Evolutionary conservation across 1,140 invertebrate genomes (phyloP).

Genomic region (Ceratoteleas bidentatus): DNA sequence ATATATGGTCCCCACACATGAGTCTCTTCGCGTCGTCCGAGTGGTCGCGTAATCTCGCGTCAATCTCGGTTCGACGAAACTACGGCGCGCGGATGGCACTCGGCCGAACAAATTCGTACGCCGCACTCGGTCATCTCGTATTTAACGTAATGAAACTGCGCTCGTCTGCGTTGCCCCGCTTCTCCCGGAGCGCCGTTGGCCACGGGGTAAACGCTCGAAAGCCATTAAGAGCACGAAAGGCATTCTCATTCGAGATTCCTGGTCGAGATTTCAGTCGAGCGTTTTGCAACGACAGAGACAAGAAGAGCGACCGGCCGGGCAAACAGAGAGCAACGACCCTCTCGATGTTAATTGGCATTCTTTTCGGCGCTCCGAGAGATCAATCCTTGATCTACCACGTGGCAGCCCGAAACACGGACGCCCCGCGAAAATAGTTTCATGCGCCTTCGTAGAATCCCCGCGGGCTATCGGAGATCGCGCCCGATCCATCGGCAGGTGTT

Average conservation of each 20-base stretch:
- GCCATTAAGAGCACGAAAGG: slow-evolving; percentile 70
- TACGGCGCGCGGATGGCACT: slow-evolving; percentile 1
- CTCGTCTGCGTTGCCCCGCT: slow-evolving; percentile 21
- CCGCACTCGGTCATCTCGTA: slow-evolving; percentile 55
- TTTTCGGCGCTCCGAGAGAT: slow-evolving; percentile 63
- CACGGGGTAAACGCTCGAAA: slow-evolving; percentile 69
- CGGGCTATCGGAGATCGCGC: no score
- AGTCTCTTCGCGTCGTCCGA: background rate
- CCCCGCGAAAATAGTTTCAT: slow-evolving; percentile 40
- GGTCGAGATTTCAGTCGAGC: slow-evolving; percentile 66
- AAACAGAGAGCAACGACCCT: slow-evolving; percentile 59
- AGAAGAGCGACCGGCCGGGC: slow-evolving; percentile 43
- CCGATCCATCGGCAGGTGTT: no score
- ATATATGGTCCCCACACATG: no score
- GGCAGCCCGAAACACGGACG: slow-evolving; percentile 47
- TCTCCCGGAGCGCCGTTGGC: slow-evolving; percentile 62
- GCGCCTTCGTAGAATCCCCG: slow-evolving; percentile 30
- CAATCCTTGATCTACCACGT: slow-evolving; percentile 61
- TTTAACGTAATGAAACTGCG: slow-evolving; percentile 69
- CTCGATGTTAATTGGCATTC: slow-evolving; percentile 66
- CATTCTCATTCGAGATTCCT: slow-evolving; percentile 69
- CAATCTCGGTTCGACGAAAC: slow-evolving; percentile 34
- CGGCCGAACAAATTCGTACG: slow-evolving; percentile 41
- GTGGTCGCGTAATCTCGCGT: slow-evolving; percentile 16
- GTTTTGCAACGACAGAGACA: slow-evolving; percentile 67